Base-by-base conservation (phyloP, 2,113 vertebrate genomes). In the Cairina moschata region DNA sequence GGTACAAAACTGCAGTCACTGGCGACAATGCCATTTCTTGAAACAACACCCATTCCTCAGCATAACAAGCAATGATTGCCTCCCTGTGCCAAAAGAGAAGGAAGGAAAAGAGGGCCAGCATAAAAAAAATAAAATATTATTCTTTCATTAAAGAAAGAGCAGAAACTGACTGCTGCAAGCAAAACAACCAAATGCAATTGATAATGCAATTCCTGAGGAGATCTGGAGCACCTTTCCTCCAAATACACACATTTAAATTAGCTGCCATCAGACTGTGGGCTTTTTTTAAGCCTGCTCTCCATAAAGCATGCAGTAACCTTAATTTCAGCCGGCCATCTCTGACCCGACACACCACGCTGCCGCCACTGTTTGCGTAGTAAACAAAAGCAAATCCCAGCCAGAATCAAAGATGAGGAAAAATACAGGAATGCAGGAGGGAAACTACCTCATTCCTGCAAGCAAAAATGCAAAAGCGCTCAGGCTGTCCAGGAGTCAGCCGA, bases 391-490 rank as follows among this genome's bases (percentile, higher is more conserved):
- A 88, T 32, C 82, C 91, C 87, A 42, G 62, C 4, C 23, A 85
- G 59, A 52, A 25, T 16, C 48, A 88, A 32, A 91, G 66, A 15
- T 1, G 42, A 63, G 90, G 86, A 91, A 90, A 95, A 94, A 88
- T 28, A 88, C 88, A 84, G 84, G 81, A 96, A 88, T 54, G 85
- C 67, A 85, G 90, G 67, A 86, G 62, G 90, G 92, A 91, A 93
- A 92, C 15, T 69, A 75, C 79, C 86, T 95, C 75, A 23, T 82
- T 87, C 32, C 13, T 86, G 77, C 90, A 80, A 69, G 31, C 8
- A 88, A 66, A 93, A 89, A 95, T 85, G 88, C 86, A 71, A 72
- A 83, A 90, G 92, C 80, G 77, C 73, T 95, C 88, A 91, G 94
- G 74, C 15, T 67, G 91, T 95, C 95, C n/a, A 90, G 63, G 82